phyloP scores from a whole-genome alignment of 2,113 vertebrate species.

The Carassius auratus region DNA sequence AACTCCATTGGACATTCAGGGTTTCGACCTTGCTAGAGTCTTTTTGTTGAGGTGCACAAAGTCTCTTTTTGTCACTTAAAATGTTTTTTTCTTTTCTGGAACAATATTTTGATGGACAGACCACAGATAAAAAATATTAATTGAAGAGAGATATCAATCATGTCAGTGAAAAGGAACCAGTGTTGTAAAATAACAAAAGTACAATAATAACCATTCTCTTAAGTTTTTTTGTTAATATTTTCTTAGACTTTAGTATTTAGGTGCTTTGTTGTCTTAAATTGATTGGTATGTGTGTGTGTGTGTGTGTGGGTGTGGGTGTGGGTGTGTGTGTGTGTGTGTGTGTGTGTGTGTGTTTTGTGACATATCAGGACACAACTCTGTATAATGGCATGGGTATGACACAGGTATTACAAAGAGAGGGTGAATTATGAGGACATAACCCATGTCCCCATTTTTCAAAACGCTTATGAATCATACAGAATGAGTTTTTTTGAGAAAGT shows the following conservation, averaged over 20 bases:
- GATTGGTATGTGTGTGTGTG: too few species aligned
- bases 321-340: too few species aligned
- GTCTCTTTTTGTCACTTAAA: not conserved
- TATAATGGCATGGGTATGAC: too few species aligned
- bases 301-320: too few species aligned
- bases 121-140: not conserved
- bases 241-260: not conserved
- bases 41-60: constrained; percentile 13
- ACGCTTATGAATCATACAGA: too few species aligned
- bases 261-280: not conserved
- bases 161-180: not conserved
- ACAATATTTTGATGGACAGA: constrained; percentile 23
- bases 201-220: not conserved
- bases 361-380: too few species aligned
- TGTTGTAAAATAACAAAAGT: not conserved
- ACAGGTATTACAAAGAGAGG: too few species aligned
- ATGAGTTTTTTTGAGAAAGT: too few species aligned
- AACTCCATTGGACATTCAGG: not conserved
- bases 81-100: not conserved
- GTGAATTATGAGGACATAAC: too few species aligned
- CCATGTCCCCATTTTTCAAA: too few species aligned
- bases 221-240: not conserved
- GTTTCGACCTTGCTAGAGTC: constrained; percentile 31
- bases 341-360: too few species aligned
- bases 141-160: not conserved